phyloP scores from a whole-genome alignment of 2,888 invertebrate genomes.

The Allophyes oxyacanthae region DNA sequence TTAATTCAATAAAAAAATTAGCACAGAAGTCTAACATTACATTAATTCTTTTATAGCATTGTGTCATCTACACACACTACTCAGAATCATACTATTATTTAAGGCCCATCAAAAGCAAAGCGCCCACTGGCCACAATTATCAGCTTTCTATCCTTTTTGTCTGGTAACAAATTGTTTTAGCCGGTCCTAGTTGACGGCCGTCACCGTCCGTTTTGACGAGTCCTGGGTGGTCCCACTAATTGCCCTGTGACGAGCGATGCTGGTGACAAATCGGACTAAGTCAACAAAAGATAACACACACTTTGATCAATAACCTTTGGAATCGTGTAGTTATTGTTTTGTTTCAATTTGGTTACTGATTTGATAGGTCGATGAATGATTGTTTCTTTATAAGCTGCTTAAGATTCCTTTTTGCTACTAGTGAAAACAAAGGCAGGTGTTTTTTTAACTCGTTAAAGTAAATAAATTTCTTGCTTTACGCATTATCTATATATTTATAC shows the following conservation, averaged over 20 bases:
- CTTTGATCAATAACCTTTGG: constrained; percentile 58
- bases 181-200: constrained; percentile 59
- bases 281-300: constrained; percentile 62
- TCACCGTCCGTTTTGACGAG: constrained; percentile 60
- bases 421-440: too few species aligned
- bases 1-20: constrained; percentile 1
- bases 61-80: constrained; percentile 42
- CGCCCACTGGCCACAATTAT: constrained; percentile 54
- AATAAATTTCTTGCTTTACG: background rate
- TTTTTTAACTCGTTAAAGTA: background rate
- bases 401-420: too few species aligned
- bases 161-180: constrained; percentile 66
- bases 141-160: constrained; percentile 43
- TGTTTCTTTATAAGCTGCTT: too few species aligned
- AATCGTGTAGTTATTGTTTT: constrained; percentile 33
- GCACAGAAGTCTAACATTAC: constrained; percentile 1
- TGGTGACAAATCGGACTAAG: constrained; percentile 73
- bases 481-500: too few species aligned
- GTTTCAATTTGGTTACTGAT: constrained; percentile 22
- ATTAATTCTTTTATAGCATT: constrained; percentile 7
- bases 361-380: constrained; percentile 13
- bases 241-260: constrained; percentile 64
- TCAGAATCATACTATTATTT: constrained; percentile 43
- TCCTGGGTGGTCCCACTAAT: constrained; percentile 77
- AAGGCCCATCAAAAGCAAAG: constrained; percentile 49